Percentiles rank a stretch among this genome's conserved stretches.
Evolutionary conservation across 2,888 invertebrate genomes (phyloP).

Genomic region (Xestia c-nigrum): DNA sequence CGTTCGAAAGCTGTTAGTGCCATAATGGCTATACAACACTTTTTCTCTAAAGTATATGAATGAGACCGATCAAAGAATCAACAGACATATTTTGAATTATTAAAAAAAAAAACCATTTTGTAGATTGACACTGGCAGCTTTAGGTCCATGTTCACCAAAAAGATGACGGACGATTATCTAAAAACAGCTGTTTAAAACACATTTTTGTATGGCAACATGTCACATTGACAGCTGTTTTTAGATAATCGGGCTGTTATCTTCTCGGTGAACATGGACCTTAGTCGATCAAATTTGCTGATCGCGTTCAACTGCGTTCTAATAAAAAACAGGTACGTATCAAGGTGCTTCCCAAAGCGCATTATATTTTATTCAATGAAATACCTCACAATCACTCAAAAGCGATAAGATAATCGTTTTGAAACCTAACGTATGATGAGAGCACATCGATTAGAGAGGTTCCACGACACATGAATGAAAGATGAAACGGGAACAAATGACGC

Average conservation of each 20-base stretch:
- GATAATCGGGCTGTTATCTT: no score
- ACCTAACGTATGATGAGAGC: not conserved
- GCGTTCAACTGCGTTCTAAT: not conserved
- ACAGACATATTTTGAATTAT: no score
- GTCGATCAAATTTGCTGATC: not conserved
- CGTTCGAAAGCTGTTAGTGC: not conserved
- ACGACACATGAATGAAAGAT: slow-evolving; percentile 39
- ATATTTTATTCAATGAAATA: not conserved
- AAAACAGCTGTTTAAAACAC: no score
- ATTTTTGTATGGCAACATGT: no score
- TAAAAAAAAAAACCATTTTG: no score
- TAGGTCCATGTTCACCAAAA: no score
- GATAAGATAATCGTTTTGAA: slow-evolving; percentile 15
- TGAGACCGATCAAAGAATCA: no score
- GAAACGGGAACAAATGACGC: slow-evolving; percentile 21
- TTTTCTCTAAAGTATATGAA: no score
- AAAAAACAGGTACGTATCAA: not conserved
- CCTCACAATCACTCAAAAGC: slow-evolving; percentile 1
- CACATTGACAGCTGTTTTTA: no score
- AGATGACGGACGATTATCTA: no score
- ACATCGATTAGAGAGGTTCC: slow-evolving; percentile 34
- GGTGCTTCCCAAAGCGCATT: not conserved
- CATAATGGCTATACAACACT: no score
- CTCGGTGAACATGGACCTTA: no score
- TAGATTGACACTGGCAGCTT: not conserved